A percentile compares a stretch with the other conserved stretches of the same genome.
phyloP scores from a whole-genome alignment of 2,888 invertebrate species.

The Aproaerema taeniolella region DNA sequence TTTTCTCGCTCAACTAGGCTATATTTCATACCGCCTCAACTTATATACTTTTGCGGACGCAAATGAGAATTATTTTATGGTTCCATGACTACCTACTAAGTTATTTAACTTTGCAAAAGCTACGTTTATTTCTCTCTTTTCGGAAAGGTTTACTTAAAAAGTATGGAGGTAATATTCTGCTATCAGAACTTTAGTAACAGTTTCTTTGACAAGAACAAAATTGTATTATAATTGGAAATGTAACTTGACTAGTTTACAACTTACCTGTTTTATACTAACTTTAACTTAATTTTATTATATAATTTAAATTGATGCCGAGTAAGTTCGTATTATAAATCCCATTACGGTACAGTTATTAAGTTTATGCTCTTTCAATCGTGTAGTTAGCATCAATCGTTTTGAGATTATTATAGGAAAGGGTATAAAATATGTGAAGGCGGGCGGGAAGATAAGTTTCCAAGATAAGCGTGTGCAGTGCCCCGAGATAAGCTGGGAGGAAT shows the following conservation, averaged over 20 bases:
- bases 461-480: slow-evolving; percentile 38
- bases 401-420: slow-evolving; percentile 9
- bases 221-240: too few species aligned
- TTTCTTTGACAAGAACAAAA: too few species aligned
- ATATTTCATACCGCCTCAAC: slow-evolving; percentile 11
- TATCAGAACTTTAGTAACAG: too few species aligned
- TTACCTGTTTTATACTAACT: too few species aligned
- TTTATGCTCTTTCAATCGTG: background rate
- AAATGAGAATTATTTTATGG: background rate
- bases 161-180: too few species aligned
- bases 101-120: background rate
- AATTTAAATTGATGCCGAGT: too few species aligned
- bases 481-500: slow-evolving; percentile 42
- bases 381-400: slow-evolving; percentile 6
- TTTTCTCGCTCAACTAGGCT: slow-evolving; percentile 24
- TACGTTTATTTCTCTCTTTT: background rate
- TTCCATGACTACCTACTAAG: too few species aligned
- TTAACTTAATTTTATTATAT: too few species aligned
- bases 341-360: too few species aligned
- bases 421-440: slow-evolving; percentile 29
- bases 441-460: slow-evolving; percentile 44
- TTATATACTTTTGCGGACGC: slow-evolving; percentile 12
- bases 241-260: too few species aligned
- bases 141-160: too few species aligned
- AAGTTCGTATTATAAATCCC: too few species aligned